phyloP scores from a whole-genome alignment of 2,888 invertebrate species.

The Epinotia brunnichana region DNA sequence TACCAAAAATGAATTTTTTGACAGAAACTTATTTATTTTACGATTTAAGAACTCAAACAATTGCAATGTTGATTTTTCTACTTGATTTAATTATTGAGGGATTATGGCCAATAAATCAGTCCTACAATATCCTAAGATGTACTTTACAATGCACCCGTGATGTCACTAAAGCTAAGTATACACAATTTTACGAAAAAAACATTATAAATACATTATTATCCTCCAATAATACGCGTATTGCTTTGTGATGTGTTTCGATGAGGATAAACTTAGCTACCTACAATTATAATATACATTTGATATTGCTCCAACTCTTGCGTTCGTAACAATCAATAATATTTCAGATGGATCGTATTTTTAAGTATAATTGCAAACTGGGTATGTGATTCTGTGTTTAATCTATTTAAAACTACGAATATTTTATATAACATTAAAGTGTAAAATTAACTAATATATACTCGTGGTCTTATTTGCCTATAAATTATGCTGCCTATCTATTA shows the following conservation, averaged over 20 bases:
- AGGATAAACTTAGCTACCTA: conserved; percentile 2
- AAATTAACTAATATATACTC: conserved; percentile 12
- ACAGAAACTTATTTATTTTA: too few species aligned
- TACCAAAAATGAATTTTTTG: too few species aligned
- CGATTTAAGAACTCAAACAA: not conserved
- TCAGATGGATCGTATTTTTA: not conserved
- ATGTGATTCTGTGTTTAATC: not conserved
- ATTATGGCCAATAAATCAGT: not conserved
- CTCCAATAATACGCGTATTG: conserved; percentile 9
- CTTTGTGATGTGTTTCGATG: conserved; percentile 15
- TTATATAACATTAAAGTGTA: conserved; percentile 5
- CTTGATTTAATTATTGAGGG: not conserved
- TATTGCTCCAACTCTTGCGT: not conserved
- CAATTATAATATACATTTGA: not conserved
- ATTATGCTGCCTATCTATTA: conserved; percentile 5
- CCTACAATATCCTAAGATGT: not conserved
- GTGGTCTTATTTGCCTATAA: conserved; percentile 6
- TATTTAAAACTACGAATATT: conserved; percentile 11
- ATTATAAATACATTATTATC: not conserved
- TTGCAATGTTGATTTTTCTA: not conserved
- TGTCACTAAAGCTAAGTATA: not conserved
- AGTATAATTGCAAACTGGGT: not conserved
- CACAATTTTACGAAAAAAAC: not conserved
- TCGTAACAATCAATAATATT: not conserved
- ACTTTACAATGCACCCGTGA: not conserved